Evolutionary conservation across 2,797 vertebrate species (phyloP).

Genomic region (Botia kubotai): DNA sequence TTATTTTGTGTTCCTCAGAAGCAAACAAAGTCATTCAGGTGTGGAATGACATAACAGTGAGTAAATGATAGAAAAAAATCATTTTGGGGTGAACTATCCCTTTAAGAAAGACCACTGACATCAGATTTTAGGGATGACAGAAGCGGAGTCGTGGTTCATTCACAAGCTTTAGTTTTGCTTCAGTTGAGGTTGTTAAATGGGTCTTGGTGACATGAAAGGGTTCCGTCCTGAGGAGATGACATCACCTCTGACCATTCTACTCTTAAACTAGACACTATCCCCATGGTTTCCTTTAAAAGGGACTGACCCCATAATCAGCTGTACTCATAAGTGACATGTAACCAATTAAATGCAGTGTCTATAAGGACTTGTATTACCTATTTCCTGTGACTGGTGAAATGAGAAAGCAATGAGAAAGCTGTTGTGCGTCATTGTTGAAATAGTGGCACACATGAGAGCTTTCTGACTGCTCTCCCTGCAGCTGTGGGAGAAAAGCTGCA

Average conservation of each 20-base stretch:
- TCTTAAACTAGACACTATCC: neutral
- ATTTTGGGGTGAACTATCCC: no score
- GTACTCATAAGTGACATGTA: neutral
- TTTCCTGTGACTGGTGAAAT: conserved; percentile 26
- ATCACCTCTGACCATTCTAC: neutral
- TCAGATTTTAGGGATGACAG: no score
- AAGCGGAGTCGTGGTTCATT: no score
- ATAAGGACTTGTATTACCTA: conserved; percentile 29
- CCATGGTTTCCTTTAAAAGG: neutral
- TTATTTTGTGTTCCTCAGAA: no score
- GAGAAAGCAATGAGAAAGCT: conserved; percentile 60
- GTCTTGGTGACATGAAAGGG: neutral
- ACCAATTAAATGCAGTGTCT: neutral
- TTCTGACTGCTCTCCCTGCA: conserved; percentile 69
- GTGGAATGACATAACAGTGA: no score
- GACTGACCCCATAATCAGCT: neutral
- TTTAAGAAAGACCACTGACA: no score
- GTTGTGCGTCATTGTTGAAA: conserved; percentile 68
- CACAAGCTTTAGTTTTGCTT: neutral
- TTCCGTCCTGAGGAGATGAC: neutral
- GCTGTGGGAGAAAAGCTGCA: conserved; percentile 74
- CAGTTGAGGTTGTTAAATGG: neutral
- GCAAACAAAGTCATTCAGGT: no score
- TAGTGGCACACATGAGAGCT: conserved; percentile 50
- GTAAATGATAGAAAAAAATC: no score